Percentiles rank a stretch among this genome's conserved stretches.
These are phyloP conservation scores for Scrobipalpa costella DNA, from an alignment of 2,888 invertebrate genomes.

Conservation along the genomic window DNA sequence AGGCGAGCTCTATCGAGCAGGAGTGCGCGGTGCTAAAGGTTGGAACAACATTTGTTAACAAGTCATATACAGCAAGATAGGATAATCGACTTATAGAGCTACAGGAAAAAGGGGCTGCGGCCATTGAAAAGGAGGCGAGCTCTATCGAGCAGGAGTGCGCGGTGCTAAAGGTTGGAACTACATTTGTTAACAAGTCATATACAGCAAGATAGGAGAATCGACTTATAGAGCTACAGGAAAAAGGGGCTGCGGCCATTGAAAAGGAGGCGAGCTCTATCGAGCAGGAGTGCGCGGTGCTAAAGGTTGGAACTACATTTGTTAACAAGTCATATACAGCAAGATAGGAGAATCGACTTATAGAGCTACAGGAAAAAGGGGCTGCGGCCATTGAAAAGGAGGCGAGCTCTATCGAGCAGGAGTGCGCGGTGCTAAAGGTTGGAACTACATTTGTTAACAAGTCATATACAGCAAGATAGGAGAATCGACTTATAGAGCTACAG, in stretches of 20 bases:
- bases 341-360: slow-evolving; percentile 46
- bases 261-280: slow-evolving; percentile 56
- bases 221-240: slow-evolving; percentile 46
- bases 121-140: slow-evolving; percentile 54
- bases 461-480: slow-evolving; percentile 47
- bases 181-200: slow-evolving; percentile 38
- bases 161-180: slow-evolving; percentile 60
- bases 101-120: slow-evolving; percentile 45
- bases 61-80: slow-evolving; percentile 48
- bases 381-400: slow-evolving; percentile 53
- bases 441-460: slow-evolving; percentile 25
- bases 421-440: slow-evolving; percentile 60
- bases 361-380: slow-evolving; percentile 48
- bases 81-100: slow-evolving; percentile 47
- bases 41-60: too few relatives aligned
- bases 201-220: slow-evolving; percentile 45
- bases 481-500: slow-evolving; percentile 48
- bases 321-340: slow-evolving; percentile 45
- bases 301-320: slow-evolving; percentile 46
- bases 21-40: too few relatives aligned
- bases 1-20: too few relatives aligned
- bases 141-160: slow-evolving; percentile 61
- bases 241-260: slow-evolving; percentile 50
- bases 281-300: slow-evolving; percentile 61
- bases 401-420: slow-evolving; percentile 58